Evolutionary conservation across 2,113 vertebrate genomes (phyloP).

Genomic region (Oryzias curvinotus): DNA sequence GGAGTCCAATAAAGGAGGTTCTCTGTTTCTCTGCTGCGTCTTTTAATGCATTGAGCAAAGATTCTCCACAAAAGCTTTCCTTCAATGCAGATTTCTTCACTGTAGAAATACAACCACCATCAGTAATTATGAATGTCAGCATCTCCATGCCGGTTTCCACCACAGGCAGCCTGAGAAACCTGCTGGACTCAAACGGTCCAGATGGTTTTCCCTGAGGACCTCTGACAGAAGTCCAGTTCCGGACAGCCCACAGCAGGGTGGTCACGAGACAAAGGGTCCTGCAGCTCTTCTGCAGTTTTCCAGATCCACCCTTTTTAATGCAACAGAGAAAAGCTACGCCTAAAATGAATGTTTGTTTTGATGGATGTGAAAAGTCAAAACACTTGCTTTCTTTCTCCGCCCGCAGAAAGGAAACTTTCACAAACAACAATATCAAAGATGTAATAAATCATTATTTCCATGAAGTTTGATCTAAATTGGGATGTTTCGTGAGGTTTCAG

Average conservation of each 20-base stretch:
- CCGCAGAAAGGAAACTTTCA: no score
- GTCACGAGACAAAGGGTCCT: constrained; percentile 42
- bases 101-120: no score
- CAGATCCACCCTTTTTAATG: neutral
- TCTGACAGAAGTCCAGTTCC: constrained; percentile 64
- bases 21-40: constrained; percentile 4
- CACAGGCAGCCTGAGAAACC: constrained; percentile 29
- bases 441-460: no score
- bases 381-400: no score
- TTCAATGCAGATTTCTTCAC: no score
- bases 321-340: neutral
- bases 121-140: constrained; percentile 1
- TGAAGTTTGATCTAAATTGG: no score
- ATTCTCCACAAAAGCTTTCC: neutral
- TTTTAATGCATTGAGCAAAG: neutral
- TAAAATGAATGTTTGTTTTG: neutral
- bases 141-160: constrained; percentile 26
- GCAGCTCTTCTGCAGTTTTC: constrained; percentile 16
- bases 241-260: constrained; percentile 63
- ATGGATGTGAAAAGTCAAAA: no score
- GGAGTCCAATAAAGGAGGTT: constrained; percentile 10
- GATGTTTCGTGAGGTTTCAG: no score
- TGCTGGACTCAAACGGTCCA: constrained; percentile 70
- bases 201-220: constrained; percentile 65
- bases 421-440: no score